Conservation (phyloP, 2,888 invertebrate species). For the Pristionchus fissidentatus region DNA sequence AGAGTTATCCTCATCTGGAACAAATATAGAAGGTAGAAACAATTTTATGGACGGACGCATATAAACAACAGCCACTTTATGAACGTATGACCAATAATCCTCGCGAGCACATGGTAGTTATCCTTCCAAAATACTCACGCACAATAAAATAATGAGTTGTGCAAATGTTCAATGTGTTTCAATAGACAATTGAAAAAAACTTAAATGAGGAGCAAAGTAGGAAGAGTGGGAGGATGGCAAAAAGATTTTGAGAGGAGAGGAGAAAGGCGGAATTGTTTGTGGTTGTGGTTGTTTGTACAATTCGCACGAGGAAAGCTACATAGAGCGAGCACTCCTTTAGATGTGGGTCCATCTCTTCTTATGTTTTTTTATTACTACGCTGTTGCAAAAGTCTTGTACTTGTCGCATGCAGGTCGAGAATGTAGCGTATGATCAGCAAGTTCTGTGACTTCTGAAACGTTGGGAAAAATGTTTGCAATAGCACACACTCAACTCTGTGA, state of each 20-base stretch:
- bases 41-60: not conserved
- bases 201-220: too few relatives aligned
- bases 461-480: too few relatives aligned
- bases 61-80: not conserved
- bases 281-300: not conserved
- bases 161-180: too few relatives aligned
- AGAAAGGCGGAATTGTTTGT: not conserved
- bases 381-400: not conserved
- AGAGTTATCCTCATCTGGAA: constrained; percentile 12
- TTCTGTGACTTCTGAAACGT: not conserved
- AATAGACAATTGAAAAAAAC: too few relatives aligned
- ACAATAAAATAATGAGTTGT: too few relatives aligned
- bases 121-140: too few relatives aligned
- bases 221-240: not conserved
- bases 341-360: not conserved
- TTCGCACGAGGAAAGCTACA: not conserved
- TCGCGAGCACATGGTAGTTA: too few relatives aligned
- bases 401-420: not conserved
- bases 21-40: not conserved
- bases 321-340: not conserved
- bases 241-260: not conserved
- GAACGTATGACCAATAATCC: too few relatives aligned
- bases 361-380: not conserved
- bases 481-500: too few relatives aligned
- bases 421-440: not conserved